Evolutionary conservation across 2,888 invertebrate species (phyloP).

Genomic region (Drosophila affinis): DNA sequence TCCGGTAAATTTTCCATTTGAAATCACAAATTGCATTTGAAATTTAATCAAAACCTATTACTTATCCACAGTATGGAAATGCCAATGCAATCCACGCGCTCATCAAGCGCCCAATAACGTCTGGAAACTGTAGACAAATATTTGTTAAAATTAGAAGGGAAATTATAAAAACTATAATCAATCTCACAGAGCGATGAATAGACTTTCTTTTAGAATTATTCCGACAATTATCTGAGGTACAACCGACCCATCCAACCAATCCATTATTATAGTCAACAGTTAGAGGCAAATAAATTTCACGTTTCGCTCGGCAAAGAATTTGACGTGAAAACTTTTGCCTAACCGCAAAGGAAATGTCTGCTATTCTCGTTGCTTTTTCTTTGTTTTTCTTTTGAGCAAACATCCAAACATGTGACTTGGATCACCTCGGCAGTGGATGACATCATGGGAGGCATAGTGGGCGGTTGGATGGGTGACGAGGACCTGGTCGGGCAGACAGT

Average conservation of each 20-base stretch:
- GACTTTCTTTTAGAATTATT: constrained; percentile 2
- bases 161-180: constrained; percentile 8
- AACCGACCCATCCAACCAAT: not conserved
- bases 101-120: not conserved
- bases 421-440: constrained; percentile 47
- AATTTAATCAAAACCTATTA: not conserved
- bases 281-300: constrained; percentile 28
- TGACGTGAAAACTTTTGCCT: constrained; percentile 9
- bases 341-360: constrained; percentile 24
- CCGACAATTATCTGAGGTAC: not conserved
- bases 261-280: constrained; percentile 22
- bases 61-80: not conserved
- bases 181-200: not conserved
- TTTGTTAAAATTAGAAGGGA: constrained; percentile 3
- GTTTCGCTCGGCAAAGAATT: constrained; percentile 17
- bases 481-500: constrained; percentile 51
- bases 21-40: not conserved
- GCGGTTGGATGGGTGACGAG: constrained; percentile 31
- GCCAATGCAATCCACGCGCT: constrained; percentile 2
- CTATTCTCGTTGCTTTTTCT: constrained; percentile 20
- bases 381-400: constrained; percentile 47
- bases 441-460: constrained; percentile 63
- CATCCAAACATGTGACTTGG: constrained; percentile 72
- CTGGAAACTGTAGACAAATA: not conserved
- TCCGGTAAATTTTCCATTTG: not conserved